Evolutionary conservation across 2,888 invertebrate species (phyloP).

Genomic region (Scaeva pyrastri): DNA sequence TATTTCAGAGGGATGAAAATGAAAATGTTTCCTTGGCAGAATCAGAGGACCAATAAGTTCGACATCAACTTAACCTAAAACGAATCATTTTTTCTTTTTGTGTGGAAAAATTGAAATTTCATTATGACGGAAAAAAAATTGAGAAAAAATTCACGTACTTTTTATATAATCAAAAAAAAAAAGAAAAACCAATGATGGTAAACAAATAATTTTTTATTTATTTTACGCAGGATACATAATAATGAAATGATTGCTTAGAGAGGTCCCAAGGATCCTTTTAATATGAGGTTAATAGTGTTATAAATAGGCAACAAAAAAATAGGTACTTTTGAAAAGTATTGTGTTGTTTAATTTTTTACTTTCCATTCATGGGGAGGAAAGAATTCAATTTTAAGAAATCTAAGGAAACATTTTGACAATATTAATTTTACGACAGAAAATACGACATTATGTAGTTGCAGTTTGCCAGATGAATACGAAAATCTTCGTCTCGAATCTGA

Average conservation of each 20-base stretch:
- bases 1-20: not conserved
- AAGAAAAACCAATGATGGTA: not conserved
- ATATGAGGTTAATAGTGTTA: not conserved
- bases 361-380: too few species aligned
- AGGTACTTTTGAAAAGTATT: too few species aligned
- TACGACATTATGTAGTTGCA: too few species aligned
- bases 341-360: too few species aligned
- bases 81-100: not conserved
- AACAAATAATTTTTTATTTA: conserved; percentile 4
- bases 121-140: not conserved
- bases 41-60: not conserved
- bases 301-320: too few species aligned
- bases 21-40: too few species aligned
- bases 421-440: too few species aligned
- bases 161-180: not conserved
- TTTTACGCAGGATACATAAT: not conserved
- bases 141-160: conserved; percentile 1
- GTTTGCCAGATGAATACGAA: too few species aligned
- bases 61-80: not conserved
- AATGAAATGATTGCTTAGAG: not conserved
- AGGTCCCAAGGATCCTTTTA: not conserved
- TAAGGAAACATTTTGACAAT: too few species aligned
- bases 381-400: too few species aligned
- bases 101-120: not conserved
- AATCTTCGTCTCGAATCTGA: too few species aligned